Evolutionary conservation across 2,113 vertebrate genomes (phyloP).

Genomic region (Onychostruthus taczanowskii): DNA sequence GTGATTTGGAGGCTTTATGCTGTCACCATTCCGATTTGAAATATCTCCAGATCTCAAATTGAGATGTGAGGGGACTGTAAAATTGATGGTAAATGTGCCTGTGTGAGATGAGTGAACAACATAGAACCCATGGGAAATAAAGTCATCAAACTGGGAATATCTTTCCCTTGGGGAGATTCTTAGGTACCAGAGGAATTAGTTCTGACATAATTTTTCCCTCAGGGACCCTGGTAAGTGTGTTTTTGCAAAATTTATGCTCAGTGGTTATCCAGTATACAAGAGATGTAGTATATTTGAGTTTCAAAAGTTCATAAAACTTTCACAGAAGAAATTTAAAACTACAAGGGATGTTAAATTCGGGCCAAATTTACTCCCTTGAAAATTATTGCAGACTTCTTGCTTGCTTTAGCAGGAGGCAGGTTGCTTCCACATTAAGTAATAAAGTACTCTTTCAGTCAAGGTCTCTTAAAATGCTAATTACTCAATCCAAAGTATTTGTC

Average conservation of each 20-base stretch:
- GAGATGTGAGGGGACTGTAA: neutral
- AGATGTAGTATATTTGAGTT: neutral
- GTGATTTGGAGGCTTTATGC: neutral
- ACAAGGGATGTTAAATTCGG: neutral
- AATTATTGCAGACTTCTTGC: neutral
- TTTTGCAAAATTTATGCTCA: neutral
- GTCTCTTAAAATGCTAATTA: slow-evolving; percentile 20
- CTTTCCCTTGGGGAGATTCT: neutral
- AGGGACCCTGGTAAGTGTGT: neutral
- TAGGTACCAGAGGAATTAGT: neutral
- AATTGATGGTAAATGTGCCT: neutral
- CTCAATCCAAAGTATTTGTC: neutral
- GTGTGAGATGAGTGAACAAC: neutral
- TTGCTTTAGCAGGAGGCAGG: neutral
- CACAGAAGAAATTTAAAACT: neutral
- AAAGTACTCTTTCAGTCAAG: slow-evolving; percentile 4
- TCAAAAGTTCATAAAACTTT: slow-evolving; percentile 25
- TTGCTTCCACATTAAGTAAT: slow-evolving; percentile 24
- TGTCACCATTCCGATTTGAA: neutral
- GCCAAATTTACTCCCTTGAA: neutral
- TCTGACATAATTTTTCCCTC: slow-evolving; percentile 6
- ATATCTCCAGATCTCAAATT: slow-evolving; percentile 9
- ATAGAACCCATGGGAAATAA: neutral
- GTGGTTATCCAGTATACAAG: neutral
- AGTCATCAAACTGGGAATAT: neutral